Evolutionary conservation across 1,140 invertebrate genomes (phyloP).

Genomic region (Whitmania pigra): DNA sequence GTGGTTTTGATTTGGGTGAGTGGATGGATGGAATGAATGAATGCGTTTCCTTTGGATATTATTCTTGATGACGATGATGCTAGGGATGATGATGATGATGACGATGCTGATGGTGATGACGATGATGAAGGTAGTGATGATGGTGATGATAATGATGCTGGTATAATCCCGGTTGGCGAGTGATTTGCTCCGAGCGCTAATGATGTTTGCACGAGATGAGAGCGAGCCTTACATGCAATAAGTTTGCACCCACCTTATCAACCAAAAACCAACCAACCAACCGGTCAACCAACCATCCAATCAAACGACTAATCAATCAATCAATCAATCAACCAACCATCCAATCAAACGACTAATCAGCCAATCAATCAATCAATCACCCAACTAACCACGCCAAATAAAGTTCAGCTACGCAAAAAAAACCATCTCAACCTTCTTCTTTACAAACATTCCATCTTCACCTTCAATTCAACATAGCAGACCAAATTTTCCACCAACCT

Average conservation of each 20-base stretch:
- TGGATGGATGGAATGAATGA: background rate
- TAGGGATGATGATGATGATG: background rate
- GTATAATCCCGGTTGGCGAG: background rate
- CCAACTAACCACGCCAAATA: too few species aligned
- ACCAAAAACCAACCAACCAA: too few species aligned
- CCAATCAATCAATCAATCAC: too few species aligned
- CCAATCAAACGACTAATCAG: too few species aligned
- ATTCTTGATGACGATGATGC: too few species aligned
- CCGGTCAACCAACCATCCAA: background rate
- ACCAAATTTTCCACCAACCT: constrained; percentile 13
- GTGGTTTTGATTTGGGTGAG: background rate
- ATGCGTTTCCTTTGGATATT: too few species aligned
- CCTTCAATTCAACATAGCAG: background rate
- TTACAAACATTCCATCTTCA: background rate
- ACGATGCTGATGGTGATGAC: background rate
- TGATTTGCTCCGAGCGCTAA: background rate
- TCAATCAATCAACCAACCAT: background rate
- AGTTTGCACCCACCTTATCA: too few species aligned
- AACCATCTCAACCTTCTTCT: too few species aligned
- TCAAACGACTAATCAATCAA: too few species aligned
- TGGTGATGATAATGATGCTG: background rate
- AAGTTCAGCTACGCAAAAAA: too few species aligned
- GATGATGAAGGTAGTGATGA: background rate
- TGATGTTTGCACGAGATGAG: background rate
- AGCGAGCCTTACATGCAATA: too few species aligned